Base-by-base conservation (phyloP, 2,888 invertebrate species). In the Venustoraphidia nigricollis region DNA sequence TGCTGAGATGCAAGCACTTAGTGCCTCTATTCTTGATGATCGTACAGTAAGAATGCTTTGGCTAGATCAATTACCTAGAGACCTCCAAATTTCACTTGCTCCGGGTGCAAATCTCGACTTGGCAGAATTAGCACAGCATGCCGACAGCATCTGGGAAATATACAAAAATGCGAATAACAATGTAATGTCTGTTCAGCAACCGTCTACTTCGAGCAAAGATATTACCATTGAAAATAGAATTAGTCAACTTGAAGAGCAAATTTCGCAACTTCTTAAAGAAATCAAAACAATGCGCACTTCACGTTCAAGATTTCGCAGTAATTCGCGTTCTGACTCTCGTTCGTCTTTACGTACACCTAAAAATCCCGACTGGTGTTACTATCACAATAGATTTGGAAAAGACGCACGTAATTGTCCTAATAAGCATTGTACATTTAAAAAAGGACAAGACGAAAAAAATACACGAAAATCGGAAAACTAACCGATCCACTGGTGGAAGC, bases 401-500 rank as follows among this genome's bases (percentile, higher is more conserved):
- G n/a, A n/a, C n/a, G n/a, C n/a, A n/a, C n/a, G n/a, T n/a, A n/a
- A n/a, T n/a, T n/a, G n/a, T n/a, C n/a, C n/a, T n/a, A n/a, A n/a
- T n/a, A n/a, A n/a, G n/a, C n/a, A n/a, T n/a, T n/a, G n/a, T n/a
- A n/a, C n/a, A n/a, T n/a, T n/a, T n/a, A n/a, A n/a, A n/a, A n/a
- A n/a, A n/a, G n/a, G n/a, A n/a, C n/a, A n/a, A n/a, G n/a, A n/a
- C n/a, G n/a, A n/a, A n/a, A n/a, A n/a, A n/a, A n/a, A n/a, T n/a
- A n/a, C n/a, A n/a, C n/a, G n/a, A n/a, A n/a, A n/a, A n/a, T n/a
- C n/a, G n/a, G n/a, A 36, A 49, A 53, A 47, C 51, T 45, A 46
- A 13, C 17, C 11, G 13, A 36, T 45, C 42, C 48, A 34, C 38
- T 40, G 40, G 44, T 51, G 11, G 36, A 37, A 3, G 41, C 51